Evolutionary conservation across 2,888 invertebrate species (phyloP).

Genomic region (Smittia aterrima): DNA sequence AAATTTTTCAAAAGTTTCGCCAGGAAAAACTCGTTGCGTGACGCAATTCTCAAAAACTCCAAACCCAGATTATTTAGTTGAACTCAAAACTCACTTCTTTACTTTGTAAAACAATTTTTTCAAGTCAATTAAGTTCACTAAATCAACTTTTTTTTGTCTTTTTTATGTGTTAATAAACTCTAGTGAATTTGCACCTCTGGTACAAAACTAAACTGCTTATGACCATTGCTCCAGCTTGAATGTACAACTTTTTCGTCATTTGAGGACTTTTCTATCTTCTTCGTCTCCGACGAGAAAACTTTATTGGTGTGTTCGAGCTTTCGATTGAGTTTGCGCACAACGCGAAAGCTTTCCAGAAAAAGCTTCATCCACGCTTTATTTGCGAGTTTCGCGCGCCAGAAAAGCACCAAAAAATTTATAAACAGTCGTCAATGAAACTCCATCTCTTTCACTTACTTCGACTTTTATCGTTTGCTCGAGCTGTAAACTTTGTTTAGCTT

Average conservation of each 20-base stretch:
- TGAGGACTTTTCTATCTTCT: background rate
- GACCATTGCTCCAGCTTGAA: constrained; percentile 15
- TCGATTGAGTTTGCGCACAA: background rate
- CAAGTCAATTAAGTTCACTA: background rate
- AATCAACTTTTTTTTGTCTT: background rate
- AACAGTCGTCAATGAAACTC: background rate
- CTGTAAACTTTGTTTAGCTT: too few relatives aligned
- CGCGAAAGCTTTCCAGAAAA: background rate
- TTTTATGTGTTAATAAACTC: background rate
- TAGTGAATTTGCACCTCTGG: background rate
- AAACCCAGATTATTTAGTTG: background rate
- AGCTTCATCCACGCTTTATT: background rate
- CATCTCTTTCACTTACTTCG: too few relatives aligned
- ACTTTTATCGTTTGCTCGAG: too few relatives aligned
- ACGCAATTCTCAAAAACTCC: background rate
- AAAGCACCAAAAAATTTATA: background rate
- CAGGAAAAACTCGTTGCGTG: background rate
- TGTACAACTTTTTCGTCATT: background rate
- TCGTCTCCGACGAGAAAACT: too few relatives aligned
- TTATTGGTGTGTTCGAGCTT: background rate
- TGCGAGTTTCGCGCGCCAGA: background rate
- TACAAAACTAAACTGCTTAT: background rate
- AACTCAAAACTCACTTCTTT: background rate
- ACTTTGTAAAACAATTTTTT: background rate
- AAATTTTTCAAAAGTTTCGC: background rate